Evolutionary conservation across 2,113 vertebrate genomes (phyloP).

Genomic region (Plotosus lineatus): DNA sequence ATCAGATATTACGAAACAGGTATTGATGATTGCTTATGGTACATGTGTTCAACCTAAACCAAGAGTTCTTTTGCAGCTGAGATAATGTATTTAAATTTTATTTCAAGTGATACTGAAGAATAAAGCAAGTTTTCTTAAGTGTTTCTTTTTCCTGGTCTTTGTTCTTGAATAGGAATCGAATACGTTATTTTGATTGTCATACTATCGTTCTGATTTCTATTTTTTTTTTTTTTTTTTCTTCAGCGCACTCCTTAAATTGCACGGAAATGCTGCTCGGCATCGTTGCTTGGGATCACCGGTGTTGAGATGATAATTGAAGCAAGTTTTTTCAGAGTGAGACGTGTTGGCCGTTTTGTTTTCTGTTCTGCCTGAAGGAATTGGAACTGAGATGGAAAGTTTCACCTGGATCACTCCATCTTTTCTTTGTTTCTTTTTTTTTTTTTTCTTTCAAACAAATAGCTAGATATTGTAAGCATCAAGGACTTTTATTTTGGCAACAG

Average conservation of each 20-base stretch:
- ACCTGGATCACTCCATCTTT: not conserved
- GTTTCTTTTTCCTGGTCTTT: not conserved
- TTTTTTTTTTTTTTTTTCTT: no score
- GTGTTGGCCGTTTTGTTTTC: not conserved
- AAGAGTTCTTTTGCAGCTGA: constrained; percentile 1
- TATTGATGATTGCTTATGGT: not conserved
- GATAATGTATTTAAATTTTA: constrained; percentile 1
- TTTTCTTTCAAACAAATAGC: not conserved
- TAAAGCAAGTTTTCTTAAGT: not conserved
- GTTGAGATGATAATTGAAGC: not conserved
- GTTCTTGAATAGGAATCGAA: not conserved
- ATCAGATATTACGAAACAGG: not conserved
- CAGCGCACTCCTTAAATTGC: not conserved
- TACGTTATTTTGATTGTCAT: no score
- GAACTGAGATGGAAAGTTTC: not conserved
- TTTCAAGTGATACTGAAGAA: not conserved
- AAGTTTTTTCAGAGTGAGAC: not conserved
- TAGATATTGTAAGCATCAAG: not conserved
- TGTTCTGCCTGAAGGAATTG: not conserved
- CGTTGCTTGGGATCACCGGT: not conserved
- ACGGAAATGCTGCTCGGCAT: not conserved
- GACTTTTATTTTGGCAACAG: not conserved
- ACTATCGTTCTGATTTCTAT: no score
- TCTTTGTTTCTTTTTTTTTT: not conserved
- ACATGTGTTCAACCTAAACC: not conserved